These are phyloP conservation scores for Ectropis grisescens DNA, from an alignment of 1,140 invertebrate genomes.

Conservation along the genomic window DNA sequence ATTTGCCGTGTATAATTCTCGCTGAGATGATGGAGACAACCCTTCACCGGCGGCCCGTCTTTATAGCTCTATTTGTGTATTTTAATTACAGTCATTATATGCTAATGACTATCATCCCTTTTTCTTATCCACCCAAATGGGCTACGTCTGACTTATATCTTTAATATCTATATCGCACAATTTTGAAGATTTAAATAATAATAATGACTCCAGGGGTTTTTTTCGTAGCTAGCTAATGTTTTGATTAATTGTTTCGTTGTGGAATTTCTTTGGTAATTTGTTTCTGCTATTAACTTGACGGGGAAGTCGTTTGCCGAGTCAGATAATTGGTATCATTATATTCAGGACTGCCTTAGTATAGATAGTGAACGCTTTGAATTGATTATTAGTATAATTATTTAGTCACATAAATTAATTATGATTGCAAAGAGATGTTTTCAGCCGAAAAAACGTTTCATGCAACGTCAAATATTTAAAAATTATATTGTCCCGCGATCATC, in stretches of 20 bases:
- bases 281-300: conserved; percentile 64
- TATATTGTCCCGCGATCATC: too few species aligned
- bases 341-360: too few species aligned
- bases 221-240: conserved; percentile 41
- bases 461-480: too few species aligned
- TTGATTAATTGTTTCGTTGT: conserved; percentile 61
- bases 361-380: conserved; percentile 1
- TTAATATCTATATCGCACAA: conserved; percentile 57
- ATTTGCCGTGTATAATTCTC: conserved; percentile 67
- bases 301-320: conserved; percentile 53
- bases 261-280: conserved; percentile 55
- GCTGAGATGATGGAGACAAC: conserved; percentile 64
- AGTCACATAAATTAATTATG: too few species aligned
- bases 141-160: conserved; percentile 65
- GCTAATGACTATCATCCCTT: conserved; percentile 71
- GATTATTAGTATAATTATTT: too few species aligned
- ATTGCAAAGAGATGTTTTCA: too few species aligned
- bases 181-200: conserved; percentile 65
- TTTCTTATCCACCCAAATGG: conserved; percentile 70
- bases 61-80: conserved; percentile 73
- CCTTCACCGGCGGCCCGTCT: conserved; percentile 62
- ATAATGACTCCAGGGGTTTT: conserved; percentile 61
- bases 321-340: conserved; percentile 36
- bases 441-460: too few species aligned
- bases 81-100: conserved; percentile 73